phyloP scores from a whole-genome alignment of 1,140 invertebrate genomes.

The Drosophila pruinosa region DNA sequence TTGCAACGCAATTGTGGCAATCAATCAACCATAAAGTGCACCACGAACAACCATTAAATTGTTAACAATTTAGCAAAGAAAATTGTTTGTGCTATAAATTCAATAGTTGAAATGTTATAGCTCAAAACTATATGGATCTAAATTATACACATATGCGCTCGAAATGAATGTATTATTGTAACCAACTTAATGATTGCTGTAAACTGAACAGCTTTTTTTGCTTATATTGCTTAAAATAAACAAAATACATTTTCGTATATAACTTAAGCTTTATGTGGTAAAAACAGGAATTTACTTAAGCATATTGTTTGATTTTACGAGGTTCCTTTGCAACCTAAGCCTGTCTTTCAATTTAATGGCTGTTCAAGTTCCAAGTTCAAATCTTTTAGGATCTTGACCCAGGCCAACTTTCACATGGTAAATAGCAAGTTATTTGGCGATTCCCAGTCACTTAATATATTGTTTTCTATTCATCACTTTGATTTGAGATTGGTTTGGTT shows the following conservation, averaged over 20 bases:
- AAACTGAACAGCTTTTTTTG: background rate
- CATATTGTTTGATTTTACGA: background rate
- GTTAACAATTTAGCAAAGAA: constrained; percentile 1
- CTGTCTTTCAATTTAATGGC: background rate
- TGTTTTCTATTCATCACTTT: constrained; percentile 40
- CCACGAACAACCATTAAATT: constrained; percentile 4
- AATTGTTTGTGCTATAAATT: background rate
- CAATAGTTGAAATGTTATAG: background rate
- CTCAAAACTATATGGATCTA: background rate
- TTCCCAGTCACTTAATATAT: constrained; percentile 18
- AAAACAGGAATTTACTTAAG: background rate
- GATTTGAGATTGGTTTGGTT: constrained; percentile 24
- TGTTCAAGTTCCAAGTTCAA: background rate
- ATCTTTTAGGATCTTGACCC: background rate
- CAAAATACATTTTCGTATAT: too few relatives aligned
- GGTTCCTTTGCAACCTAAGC: background rate
- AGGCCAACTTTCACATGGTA: constrained; percentile 19
- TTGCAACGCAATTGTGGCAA: constrained; percentile 35
- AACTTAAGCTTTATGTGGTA: background rate
- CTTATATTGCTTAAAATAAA: too few relatives aligned
- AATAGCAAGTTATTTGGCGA: constrained; percentile 6
- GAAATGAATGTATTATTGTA: background rate
- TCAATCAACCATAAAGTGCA: constrained; percentile 38
- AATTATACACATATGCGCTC: background rate
- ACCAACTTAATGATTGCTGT: background rate